Evolutionary conservation across 2,113 vertebrate genomes (phyloP).

Genomic region (Herpetotheres cachinnans): DNA sequence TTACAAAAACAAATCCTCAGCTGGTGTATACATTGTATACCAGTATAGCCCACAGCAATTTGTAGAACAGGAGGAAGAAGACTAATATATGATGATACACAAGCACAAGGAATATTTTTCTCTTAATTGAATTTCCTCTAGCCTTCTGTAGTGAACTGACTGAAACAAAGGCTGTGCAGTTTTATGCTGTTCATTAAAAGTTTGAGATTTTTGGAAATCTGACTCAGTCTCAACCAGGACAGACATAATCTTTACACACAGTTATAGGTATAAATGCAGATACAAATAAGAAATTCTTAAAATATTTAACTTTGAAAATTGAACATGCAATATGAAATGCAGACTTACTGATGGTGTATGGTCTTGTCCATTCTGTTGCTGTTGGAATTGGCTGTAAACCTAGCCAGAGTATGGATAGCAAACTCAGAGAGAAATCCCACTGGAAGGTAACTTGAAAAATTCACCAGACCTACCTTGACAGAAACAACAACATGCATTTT

Average conservation of each 20-base stretch:
- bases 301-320: background rate
- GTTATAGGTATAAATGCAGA: background rate
- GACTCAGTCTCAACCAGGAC: background rate
- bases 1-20: constrained; percentile 33
- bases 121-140: constrained; percentile 29
- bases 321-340: background rate
- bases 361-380: background rate
- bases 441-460: background rate
- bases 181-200: background rate
- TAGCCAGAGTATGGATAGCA: background rate
- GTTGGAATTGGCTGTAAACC: background rate
- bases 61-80: background rate
- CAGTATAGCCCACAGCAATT: constrained; percentile 20
- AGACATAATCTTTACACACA: background rate
- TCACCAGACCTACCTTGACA: background rate
- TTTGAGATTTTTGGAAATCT: background rate
- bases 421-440: background rate
- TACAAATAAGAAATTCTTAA: background rate
- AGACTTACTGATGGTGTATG: background rate
- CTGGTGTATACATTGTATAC: background rate
- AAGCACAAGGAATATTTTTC: constrained; percentile 4
- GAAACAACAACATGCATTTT: background rate
- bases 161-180: constrained; percentile 28
- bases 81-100: background rate
- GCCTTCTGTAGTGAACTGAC: background rate